These are phyloP conservation scores for Odontomachus brunneus DNA, from an alignment of 1,140 invertebrate genomes.

Conservation along the genomic window DNA sequence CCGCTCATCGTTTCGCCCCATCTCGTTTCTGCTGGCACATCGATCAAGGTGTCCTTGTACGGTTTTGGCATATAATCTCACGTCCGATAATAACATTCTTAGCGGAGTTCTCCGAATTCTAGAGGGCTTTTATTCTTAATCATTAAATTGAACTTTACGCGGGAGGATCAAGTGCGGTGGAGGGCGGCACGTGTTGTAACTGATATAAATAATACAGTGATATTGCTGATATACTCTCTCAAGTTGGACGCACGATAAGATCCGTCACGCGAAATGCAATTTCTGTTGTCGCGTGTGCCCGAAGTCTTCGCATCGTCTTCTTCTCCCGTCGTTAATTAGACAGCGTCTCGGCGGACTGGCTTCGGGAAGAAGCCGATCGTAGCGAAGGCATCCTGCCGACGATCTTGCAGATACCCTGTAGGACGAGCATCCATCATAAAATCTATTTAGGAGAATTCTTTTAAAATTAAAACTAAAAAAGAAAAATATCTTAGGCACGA, in stretches of 20 bases:
- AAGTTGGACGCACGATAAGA: not conserved
- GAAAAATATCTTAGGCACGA: no score
- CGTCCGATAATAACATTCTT: no score
- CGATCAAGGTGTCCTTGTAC: slow-evolving; percentile 26
- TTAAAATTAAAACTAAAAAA: no score
- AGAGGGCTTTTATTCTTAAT: no score
- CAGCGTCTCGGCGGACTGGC: not conserved
- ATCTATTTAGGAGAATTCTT: no score
- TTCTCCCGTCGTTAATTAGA: not conserved
- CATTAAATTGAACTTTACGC: slow-evolving; percentile 14
- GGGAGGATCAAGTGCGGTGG: not conserved
- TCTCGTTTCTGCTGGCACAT: not conserved
- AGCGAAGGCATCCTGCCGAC: slow-evolving; percentile 11
- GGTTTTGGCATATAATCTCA: not conserved
- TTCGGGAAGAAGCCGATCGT: not conserved
- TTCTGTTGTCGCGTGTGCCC: not conserved
- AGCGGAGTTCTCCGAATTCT: no score
- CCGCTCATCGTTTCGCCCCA: slow-evolving; percentile 49
- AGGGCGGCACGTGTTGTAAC: not conserved
- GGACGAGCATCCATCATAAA: slow-evolving; percentile 8
- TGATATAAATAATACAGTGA: not conserved
- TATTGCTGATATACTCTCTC: not conserved
- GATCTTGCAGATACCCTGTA: slow-evolving; percentile 15
- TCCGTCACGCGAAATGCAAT: not conserved
- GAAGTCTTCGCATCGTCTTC: not conserved